Percentiles rank a stretch among this genome's conserved stretches.
phyloP scores from a whole-genome alignment of 2,113 vertebrate genomes.

The Datnioides undecimradiatus region DNA sequence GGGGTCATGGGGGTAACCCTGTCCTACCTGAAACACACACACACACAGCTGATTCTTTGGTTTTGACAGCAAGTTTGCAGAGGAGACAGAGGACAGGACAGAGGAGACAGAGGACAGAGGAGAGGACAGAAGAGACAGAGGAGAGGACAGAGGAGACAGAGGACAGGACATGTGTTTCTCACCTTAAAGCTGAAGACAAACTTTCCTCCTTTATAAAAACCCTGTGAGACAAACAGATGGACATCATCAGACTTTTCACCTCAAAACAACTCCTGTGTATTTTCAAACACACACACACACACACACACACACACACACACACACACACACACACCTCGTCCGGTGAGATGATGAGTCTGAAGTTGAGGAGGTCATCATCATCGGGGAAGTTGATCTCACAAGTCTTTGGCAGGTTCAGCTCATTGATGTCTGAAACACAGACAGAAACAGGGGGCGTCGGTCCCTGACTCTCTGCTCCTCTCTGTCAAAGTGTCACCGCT shows the following conservation, averaged over 20 bases:
- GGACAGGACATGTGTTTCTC: slow-evolving; percentile 68
- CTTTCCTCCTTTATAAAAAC: slow-evolving; percentile 95
- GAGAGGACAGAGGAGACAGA: not conserved
- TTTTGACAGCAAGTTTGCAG: no score
- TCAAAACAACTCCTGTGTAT: no score
- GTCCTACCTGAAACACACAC: slow-evolving; percentile 88
- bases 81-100: no score
- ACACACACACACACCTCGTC: slow-evolving; percentile 84
- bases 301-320: no score
- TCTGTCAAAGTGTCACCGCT: no score
- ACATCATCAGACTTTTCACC: not conserved
- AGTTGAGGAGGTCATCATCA: slow-evolving; percentile 95
- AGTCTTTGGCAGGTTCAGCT: slow-evolving; percentile 96
- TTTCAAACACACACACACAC: no score
- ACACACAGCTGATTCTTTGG: no score
- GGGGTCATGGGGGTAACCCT: slow-evolving; percentile 97
- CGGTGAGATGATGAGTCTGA: slow-evolving; percentile 96
- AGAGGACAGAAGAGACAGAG: no score
- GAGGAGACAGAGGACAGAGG: no score
- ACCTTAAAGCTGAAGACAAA: slow-evolving; percentile 99
- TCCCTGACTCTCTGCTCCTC: no score
- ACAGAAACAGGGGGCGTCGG: no score
- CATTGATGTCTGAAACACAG: slow-evolving; percentile 91
- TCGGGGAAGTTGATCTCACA: slow-evolving; percentile 96
- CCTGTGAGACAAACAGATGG: slow-evolving; percentile 78